These are phyloP conservation scores for Aphelocoma californica DNA, from an alignment of 2,797 vertebrate species.

Conservation along the genomic window DNA sequence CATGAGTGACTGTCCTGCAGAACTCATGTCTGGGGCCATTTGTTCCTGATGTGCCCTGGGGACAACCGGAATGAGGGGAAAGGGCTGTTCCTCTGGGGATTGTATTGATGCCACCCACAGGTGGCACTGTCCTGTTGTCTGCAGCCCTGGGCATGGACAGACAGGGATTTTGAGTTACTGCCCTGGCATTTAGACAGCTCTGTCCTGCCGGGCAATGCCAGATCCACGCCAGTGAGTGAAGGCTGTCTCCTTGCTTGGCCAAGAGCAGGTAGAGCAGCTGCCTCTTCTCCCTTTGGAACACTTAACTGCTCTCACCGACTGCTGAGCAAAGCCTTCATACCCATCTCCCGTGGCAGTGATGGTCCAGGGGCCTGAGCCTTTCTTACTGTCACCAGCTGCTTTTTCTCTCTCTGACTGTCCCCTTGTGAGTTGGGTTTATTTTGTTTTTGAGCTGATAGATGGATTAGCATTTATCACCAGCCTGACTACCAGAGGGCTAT, in stretches of 20 bases:
- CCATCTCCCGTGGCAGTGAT: not conserved
- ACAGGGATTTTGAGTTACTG: not conserved
- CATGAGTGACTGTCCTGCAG: not conserved
- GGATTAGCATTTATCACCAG: slow-evolving; percentile 63
- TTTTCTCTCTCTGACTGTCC: not conserved
- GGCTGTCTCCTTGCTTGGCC: not conserved
- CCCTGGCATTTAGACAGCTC: not conserved
- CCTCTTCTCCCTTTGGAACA: not conserved
- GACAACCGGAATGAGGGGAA: not conserved
- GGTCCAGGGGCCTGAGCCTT: not conserved
- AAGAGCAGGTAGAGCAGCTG: not conserved
- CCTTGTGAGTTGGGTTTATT: not conserved
- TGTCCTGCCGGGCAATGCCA: not conserved
- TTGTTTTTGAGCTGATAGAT: slow-evolving; percentile 45
- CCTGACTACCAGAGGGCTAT: slow-evolving; percentile 59
- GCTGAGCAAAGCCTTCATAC: accelerated
- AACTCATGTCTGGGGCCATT: accelerated
- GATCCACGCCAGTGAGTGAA: not conserved
- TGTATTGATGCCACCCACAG: not conserved
- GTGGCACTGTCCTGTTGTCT: accelerated
- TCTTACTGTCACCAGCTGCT: not conserved
- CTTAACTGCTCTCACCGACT: not conserved
- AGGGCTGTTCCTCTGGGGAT: not conserved
- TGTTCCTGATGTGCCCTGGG: not conserved
- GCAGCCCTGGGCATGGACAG: not conserved